Base-by-base conservation (phyloP, 2,888 invertebrate genomes). In the Ichneumoninae sp. region DNA sequence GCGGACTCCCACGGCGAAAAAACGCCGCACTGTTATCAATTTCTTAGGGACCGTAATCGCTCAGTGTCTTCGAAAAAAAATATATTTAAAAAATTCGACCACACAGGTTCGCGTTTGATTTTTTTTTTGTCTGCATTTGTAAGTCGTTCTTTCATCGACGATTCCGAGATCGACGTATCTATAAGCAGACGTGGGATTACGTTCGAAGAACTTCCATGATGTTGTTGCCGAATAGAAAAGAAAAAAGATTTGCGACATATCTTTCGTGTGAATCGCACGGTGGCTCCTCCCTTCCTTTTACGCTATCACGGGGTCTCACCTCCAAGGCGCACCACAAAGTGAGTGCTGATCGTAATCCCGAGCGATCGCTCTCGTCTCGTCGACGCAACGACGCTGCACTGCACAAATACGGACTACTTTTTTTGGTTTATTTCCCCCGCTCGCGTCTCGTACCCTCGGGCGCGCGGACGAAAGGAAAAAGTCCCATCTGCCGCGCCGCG, bases 281-380 rank as follows among this genome's bases (percentile, higher is more conserved):
- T 66, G 63, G 50, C 40, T 13, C 4, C 10, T 40, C 40, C 40
- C 50, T 54, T 65, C 54, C 69, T 10, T 10, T 68, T 68, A 13
- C 71, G 52, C 57, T 66, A 73, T n/a, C 73, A 26, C 13, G 19
- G 60, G 47, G 40, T 76, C 69, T 70, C 66, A 44, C 44, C 66
- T n/a, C 60, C 26, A 2, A 19, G 70, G 74, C 63, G 63, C 74
- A 79, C 60, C 74, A 50, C 69, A 71, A 66, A 40, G 68, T 65
- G 78, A 47, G 79, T 75, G 75, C 60, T 26, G 79, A 79, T 79
- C 75, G 44, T 71, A 79, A 83, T 83, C 79, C 44, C 75, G 60
- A 63, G 57, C 44, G 77, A 77, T 40, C 71, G 69, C 36, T 65
- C 50, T n/a, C 47, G 60, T 63, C 47, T 54, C 73, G 66, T 66